These are phyloP conservation scores for Coelinius sp. DNA, from an alignment of 2,888 invertebrate species.

Conservation along the genomic window DNA sequence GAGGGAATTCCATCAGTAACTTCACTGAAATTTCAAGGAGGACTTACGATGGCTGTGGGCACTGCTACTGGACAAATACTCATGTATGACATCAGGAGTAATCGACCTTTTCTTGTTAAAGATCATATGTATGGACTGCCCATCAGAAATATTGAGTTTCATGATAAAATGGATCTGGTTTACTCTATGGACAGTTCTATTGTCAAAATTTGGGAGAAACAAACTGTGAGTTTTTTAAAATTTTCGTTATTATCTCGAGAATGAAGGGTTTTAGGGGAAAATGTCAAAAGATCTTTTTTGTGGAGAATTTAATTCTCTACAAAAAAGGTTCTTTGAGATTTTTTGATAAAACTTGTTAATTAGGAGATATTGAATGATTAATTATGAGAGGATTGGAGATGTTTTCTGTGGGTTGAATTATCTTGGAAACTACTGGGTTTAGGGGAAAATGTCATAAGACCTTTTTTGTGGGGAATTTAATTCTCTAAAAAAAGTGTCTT, in stretches of 20 bases:
- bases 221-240: constrained; percentile 78
- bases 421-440: background rate
- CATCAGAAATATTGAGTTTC: constrained; percentile 90
- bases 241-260: too few relatives aligned
- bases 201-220: constrained; percentile 92
- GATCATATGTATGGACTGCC: constrained; percentile 96
- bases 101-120: constrained; percentile 89
- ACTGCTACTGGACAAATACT: constrained; percentile 94
- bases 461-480: too few relatives aligned
- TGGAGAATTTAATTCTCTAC: too few relatives aligned
- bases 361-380: too few relatives aligned
- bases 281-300: too few relatives aligned
- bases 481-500: too few relatives aligned
- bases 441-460: too few relatives aligned
- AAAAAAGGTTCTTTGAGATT: too few relatives aligned
- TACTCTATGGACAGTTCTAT: constrained; percentile 91
- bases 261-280: background rate
- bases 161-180: constrained; percentile 83
- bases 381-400: too few relatives aligned
- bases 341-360: too few relatives aligned
- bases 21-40: constrained; percentile 84
- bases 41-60: constrained; percentile 88
- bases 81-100: constrained; percentile 94
- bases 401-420: too few relatives aligned
- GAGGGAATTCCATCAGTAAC: constrained; percentile 81